Percentiles rank a stretch among this genome's conserved stretches.
Evolutionary conservation across 2,888 invertebrate genomes (phyloP).

Genomic region (Rhabditoides inermis): DNA sequence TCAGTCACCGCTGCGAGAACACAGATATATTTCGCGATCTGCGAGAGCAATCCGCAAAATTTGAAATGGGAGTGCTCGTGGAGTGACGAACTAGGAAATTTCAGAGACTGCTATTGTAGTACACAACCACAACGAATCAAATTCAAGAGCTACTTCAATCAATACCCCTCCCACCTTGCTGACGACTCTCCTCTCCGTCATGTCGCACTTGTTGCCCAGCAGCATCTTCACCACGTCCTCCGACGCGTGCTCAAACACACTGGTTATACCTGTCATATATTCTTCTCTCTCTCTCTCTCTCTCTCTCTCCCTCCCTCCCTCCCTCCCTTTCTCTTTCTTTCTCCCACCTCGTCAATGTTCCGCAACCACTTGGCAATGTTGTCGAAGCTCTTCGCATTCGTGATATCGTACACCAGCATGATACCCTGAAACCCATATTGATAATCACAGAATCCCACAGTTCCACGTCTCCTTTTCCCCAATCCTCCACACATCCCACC

Average conservation of each 20-base stretch:
- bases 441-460: slow-evolving; percentile 52
- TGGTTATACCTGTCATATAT: no score
- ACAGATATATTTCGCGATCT: no score
- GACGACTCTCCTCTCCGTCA: slow-evolving; percentile 86
- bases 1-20: no score
- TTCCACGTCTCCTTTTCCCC: no score
- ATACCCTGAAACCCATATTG: slow-evolving; percentile 71
- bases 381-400: slow-evolving; percentile 96
- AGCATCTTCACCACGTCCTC: slow-evolving; percentile 98
- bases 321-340: no score
- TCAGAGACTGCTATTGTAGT: no score
- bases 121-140: slow-evolving; percentile 97
- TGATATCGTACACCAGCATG: slow-evolving; percentile 73
- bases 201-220: slow-evolving; percentile 94
- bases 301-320: no score
- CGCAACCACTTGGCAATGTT: slow-evolving; percentile 98
- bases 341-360: slow-evolving; percentile 81
- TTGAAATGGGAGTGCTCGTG: no score
- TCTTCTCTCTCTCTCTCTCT: no score
- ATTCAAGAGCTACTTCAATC: slow-evolving; percentile 73
- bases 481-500: no score
- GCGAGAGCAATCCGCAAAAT: no score
- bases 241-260: slow-evolving; percentile 70
- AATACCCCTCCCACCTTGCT: slow-evolving; percentile 83
- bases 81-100: no score